Evolutionary conservation across 2,888 invertebrate genomes (phyloP).

Genomic region (Thymelicus acteon): DNA sequence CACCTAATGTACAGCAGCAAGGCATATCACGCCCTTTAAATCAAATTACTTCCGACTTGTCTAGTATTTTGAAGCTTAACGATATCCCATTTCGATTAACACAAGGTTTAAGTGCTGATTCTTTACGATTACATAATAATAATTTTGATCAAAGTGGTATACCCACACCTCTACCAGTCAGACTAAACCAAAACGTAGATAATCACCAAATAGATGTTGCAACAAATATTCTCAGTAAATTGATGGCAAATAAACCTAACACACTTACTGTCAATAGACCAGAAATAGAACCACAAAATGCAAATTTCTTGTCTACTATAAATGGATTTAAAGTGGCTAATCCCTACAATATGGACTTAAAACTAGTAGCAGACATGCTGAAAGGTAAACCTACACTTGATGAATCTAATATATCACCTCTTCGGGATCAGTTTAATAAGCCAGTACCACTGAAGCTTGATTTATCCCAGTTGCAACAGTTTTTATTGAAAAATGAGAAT

Average conservation of each 20-base stretch:
- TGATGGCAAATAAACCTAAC: slow-evolving; percentile 65
- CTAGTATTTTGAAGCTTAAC: slow-evolving; percentile 68
- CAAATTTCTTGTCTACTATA: slow-evolving; percentile 67
- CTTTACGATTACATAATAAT: slow-evolving; percentile 59
- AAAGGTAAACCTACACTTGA: slow-evolving; percentile 72
- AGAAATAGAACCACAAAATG: slow-evolving; percentile 62
- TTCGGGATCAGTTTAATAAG: slow-evolving; percentile 67
- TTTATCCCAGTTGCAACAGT: slow-evolving; percentile 67
- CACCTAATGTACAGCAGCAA: slow-evolving; percentile 58
- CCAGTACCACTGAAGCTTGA: slow-evolving; percentile 67
- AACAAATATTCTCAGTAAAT: slow-evolving; percentile 65
- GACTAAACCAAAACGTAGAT: slow-evolving; percentile 76
- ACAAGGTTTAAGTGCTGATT: slow-evolving; percentile 61
- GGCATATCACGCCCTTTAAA: slow-evolving; percentile 58
- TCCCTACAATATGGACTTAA: slow-evolving; percentile 80
- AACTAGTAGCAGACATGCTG: slow-evolving; percentile 76
- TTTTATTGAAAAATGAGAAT: slow-evolving; percentile 70
- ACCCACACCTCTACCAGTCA: slow-evolving; percentile 66
- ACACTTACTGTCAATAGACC: slow-evolving; percentile 59
- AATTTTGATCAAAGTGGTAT: slow-evolving; percentile 67
- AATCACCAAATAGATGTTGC: slow-evolving; percentile 75
- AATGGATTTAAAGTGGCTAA: slow-evolving; percentile 82
- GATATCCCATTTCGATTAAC: slow-evolving; percentile 72
- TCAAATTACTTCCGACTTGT: slow-evolving; percentile 57
- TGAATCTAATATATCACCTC: slow-evolving; percentile 61